Conservation (phyloP, 2,113 vertebrate genomes). For the Pteropus alecto region DNA sequence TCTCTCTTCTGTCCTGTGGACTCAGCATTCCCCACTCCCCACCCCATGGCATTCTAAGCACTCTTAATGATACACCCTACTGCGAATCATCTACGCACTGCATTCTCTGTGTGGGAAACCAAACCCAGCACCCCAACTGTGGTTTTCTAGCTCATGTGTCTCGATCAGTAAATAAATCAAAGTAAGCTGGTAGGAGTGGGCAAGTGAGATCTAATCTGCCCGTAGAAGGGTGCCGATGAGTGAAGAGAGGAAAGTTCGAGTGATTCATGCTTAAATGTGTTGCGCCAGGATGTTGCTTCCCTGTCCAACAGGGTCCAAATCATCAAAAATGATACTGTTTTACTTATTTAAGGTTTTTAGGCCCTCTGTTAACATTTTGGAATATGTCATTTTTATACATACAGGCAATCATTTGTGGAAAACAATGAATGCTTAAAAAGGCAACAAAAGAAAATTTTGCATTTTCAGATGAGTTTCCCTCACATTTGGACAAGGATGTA, state of each 20-base stretch:
- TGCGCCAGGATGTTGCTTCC: not conserved
- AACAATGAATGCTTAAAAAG: not conserved
- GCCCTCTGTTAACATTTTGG: not conserved
- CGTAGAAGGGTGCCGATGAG: not conserved
- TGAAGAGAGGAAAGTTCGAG: not conserved
- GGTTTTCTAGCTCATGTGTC: not conserved
- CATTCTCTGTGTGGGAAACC: not conserved
- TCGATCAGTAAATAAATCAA: not conserved
- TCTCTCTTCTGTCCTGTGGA: not conserved
- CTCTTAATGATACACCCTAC: not conserved
- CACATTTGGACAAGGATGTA: not conserved
- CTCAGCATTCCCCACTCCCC: too few species aligned
- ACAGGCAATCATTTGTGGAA: not conserved
- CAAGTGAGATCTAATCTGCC: not conserved
- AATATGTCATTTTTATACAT: not conserved
- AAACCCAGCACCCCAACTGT: not conserved
- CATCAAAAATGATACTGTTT: not conserved
- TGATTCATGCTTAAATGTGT: not conserved
- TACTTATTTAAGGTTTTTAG: not conserved
- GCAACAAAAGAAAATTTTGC: not conserved
- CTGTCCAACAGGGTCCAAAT: not conserved
- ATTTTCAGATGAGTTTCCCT: not conserved
- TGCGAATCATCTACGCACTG: not conserved
- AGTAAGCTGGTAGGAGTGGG: not conserved
- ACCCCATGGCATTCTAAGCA: not conserved